Evolutionary conservation across 2,113 vertebrate species (phyloP).

Genomic region (Colius striatus): DNA sequence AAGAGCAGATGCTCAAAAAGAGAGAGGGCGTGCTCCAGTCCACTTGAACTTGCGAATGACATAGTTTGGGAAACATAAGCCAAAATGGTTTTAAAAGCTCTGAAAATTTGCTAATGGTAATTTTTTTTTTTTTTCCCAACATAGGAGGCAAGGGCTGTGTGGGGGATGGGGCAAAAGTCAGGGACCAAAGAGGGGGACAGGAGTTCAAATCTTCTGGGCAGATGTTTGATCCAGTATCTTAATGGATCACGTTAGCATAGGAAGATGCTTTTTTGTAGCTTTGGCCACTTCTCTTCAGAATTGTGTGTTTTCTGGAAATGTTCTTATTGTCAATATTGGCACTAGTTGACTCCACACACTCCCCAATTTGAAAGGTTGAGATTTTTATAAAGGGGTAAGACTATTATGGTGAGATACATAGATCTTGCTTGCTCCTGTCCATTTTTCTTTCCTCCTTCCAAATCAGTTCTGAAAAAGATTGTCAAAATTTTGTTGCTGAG

Average conservation of each 20-base stretch:
- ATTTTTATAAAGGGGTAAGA: neutral
- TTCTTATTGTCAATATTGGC: neutral
- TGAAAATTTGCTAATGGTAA: neutral
- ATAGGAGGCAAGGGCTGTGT: neutral
- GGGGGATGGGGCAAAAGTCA: accelerated
- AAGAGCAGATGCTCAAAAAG: neutral
- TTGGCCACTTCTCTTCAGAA: neutral
- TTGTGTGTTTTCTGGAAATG: neutral
- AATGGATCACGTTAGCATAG: neutral
- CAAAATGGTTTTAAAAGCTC: neutral
- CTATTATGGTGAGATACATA: accelerated
- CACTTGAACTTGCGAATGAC: neutral
- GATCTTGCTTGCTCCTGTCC: neutral
- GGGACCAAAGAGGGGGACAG: neutral
- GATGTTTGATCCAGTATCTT: neutral
- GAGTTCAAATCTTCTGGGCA: neutral
- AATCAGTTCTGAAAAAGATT: neutral
- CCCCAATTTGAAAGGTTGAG: neutral
- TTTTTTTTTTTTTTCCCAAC: neutral
- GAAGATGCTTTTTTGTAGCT: neutral
- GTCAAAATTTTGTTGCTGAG: neutral
- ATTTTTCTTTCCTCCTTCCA: neutral
- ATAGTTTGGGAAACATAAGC: neutral
- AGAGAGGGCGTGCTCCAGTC: neutral
- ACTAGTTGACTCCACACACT: neutral